Evolutionary conservation across 1,140 invertebrate species (phyloP).

Genomic region (Conus betulinus): DNA sequence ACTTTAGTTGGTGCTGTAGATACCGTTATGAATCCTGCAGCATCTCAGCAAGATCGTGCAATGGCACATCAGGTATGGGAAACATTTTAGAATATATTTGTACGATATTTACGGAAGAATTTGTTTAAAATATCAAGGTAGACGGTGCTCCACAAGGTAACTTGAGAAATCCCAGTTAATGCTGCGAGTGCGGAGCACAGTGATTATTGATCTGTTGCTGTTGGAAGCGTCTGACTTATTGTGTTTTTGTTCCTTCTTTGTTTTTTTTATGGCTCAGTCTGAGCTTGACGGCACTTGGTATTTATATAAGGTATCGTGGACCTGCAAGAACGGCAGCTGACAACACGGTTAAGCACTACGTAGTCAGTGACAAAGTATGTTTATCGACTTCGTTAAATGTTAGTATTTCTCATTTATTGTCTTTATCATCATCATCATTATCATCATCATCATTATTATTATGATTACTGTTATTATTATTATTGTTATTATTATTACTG

Average conservation of each 20-base stretch:
- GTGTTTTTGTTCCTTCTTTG: background rate
- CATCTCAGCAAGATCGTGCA: conserved; percentile 42
- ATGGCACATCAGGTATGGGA: conserved; percentile 55
- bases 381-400: too few relatives aligned
- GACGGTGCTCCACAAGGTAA: too few relatives aligned
- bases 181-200: too few relatives aligned
- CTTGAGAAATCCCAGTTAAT: background rate
- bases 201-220: background rate
- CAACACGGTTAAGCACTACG: too few relatives aligned
- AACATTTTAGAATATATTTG: background rate
- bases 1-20: conserved; percentile 51
- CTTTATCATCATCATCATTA: too few relatives aligned
- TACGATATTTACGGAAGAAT: background rate
- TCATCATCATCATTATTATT: too few relatives aligned
- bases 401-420: too few relatives aligned
- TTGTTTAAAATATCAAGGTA: background rate
- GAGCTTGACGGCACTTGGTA: background rate
- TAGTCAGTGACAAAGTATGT: too few relatives aligned
- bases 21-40: conserved; percentile 54
- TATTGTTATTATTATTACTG: too few relatives aligned
- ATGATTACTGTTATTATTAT: too few relatives aligned
- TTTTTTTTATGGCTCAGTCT: background rate
- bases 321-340: too few relatives aligned
- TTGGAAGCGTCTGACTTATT: background rate
- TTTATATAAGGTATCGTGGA: too few relatives aligned